phyloP scores from a whole-genome alignment of 2,888 invertebrate genomes.

The Leucophenga montana region DNA sequence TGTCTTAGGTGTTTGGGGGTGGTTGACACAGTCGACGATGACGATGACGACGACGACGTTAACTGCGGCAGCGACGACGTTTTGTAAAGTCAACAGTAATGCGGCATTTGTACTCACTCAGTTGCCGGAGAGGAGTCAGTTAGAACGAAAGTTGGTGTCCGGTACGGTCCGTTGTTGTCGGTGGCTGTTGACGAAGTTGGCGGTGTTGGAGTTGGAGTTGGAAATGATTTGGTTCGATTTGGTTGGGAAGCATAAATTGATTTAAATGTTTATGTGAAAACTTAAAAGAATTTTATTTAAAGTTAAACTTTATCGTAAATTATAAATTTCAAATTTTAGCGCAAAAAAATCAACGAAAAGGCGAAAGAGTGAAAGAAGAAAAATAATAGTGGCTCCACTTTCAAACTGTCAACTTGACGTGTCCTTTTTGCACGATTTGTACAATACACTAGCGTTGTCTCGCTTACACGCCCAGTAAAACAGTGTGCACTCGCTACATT shows the following conservation, averaged over 20 bases:
- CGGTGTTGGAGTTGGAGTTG: neutral
- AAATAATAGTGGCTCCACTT: slow-evolving; percentile 17
- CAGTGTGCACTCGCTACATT: neutral
- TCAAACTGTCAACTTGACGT: slow-evolving; percentile 22
- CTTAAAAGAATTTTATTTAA: no score
- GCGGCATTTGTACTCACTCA: neutral
- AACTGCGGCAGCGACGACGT: neutral
- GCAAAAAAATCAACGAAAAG: no score
- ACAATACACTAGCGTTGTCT: slow-evolving; percentile 34
- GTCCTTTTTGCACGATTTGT: neutral
- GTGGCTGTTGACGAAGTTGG: neutral
- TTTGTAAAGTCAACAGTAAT: slow-evolving; percentile 13
- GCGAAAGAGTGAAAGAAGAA: neutral
- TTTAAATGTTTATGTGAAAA: no score
- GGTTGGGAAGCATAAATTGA: no score
- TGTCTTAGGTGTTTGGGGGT: neutral
- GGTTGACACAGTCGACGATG: neutral
- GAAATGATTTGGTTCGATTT: no score
- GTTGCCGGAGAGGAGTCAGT: slow-evolving; percentile 4
- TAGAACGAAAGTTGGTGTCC: neutral
- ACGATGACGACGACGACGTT: neutral
- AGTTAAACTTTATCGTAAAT: no score
- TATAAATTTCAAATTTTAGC: no score
- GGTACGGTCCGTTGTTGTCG: neutral
- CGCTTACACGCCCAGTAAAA: slow-evolving; percentile 38